Conservation (phyloP, 1,140 invertebrate species). For the Drosophila pandora region DNA sequence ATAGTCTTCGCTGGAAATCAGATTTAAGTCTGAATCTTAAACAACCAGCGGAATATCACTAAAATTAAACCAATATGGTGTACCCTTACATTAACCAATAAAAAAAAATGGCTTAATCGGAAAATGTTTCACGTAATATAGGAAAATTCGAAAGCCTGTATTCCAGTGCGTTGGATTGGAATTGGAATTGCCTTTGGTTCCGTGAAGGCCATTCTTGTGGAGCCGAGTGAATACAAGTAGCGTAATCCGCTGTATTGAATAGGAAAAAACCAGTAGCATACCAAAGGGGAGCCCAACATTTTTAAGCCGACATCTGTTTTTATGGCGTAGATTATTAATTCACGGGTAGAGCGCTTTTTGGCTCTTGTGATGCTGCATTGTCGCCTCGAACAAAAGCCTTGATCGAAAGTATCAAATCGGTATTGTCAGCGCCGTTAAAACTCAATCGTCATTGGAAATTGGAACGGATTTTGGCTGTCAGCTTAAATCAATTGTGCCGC, state of each 20-base stretch:
- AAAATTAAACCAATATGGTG: not conserved
- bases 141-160: conserved; percentile 1
- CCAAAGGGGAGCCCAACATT: conserved; percentile 41
- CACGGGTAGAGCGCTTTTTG: conserved; percentile 62
- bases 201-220: conserved; percentile 22
- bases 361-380: conserved; percentile 33
- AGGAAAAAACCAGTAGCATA: conserved; percentile 64
- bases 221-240: conserved; percentile 50
- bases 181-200: not conserved
- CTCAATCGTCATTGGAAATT: conserved; percentile 80
- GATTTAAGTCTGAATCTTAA: too few relatives aligned
- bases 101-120: not conserved
- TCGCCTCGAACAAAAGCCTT: conserved; percentile 22
- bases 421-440: conserved; percentile 75
- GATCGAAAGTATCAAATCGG: conserved; percentile 36
- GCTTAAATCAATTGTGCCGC: conserved; percentile 64
- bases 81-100: not conserved
- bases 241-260: conserved; percentile 55
- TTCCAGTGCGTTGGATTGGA: conserved; percentile 14
- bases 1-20: too few relatives aligned
- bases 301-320: conserved; percentile 75
- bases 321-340: conserved; percentile 79
- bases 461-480: conserved; percentile 78
- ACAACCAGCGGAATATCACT: not conserved
- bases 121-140: not conserved